Evolutionary conservation across 2,797 vertebrate species (phyloP).

Genomic region (Neosilurus hyrtlii): DNA sequence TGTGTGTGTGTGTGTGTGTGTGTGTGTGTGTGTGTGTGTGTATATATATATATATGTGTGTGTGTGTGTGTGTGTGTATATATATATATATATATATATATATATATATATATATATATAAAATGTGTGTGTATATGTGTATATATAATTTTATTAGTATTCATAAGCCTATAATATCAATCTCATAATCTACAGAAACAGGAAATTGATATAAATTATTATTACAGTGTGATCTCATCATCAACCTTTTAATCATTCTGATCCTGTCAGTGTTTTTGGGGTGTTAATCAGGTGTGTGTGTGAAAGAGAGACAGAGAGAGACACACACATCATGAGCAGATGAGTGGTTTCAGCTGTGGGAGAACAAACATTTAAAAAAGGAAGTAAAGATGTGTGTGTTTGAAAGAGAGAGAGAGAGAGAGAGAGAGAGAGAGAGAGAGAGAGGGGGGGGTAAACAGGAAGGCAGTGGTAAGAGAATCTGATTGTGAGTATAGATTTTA

Average conservation of each 20-base stretch:
- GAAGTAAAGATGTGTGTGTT: not conserved
- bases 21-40: no score
- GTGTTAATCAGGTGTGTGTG: not conserved
- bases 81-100: no score
- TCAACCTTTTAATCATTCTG: not conserved
- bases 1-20: no score
- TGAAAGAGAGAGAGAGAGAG: not conserved
- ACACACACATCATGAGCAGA: not conserved
- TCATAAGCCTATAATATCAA: not conserved
- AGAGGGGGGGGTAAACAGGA: not conserved
- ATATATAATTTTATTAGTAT: not conserved
- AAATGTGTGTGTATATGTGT: no score
- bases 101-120: no score
- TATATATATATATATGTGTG: no score
- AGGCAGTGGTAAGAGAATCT: not conserved
- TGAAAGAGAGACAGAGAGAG: no score
- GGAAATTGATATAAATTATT: not conserved
- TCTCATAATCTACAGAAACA: no score
- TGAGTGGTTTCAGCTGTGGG: slow-evolving; percentile 28
- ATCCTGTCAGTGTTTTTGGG: not conserved
- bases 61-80: no score
- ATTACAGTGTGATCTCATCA: not conserved
- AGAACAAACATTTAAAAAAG: not conserved
- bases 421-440: slow-evolving; percentile 10
- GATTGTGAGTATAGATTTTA: not conserved